phyloP scores from a whole-genome alignment of 1,140 invertebrate species.

The Papilio polytes region DNA sequence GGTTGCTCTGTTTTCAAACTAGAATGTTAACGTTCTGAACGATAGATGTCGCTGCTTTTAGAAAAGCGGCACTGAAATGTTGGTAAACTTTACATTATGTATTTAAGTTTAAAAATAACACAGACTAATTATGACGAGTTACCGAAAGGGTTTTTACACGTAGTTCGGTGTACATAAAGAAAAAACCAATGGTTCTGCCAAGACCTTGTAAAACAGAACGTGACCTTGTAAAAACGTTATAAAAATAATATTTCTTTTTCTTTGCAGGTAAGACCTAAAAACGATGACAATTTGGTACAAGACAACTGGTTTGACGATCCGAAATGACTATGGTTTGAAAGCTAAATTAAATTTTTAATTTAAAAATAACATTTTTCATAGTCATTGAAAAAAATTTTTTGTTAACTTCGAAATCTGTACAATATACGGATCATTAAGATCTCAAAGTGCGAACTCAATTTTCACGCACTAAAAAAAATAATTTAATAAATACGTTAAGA shows the following conservation, averaged over 20 bases:
- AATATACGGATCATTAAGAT: too few relatives aligned
- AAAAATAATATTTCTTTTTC: background rate
- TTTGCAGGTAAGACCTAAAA: slow-evolving; percentile 1
- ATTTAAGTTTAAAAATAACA: background rate
- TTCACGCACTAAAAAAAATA: too few relatives aligned
- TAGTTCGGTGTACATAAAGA: background rate
- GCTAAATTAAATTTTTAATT: background rate
- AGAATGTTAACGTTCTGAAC: background rate
- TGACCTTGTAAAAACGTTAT: background rate
- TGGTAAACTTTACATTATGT: background rate
- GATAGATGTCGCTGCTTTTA: background rate
- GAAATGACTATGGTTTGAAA: background rate
- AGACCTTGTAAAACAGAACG: slow-evolving; percentile 12
- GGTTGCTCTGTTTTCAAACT: background rate
- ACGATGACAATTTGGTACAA: background rate
- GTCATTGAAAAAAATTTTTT: too few relatives aligned
- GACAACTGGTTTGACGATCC: background rate
- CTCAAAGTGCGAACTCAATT: too few relatives aligned
- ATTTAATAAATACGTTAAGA: too few relatives aligned
- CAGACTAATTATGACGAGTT: background rate
- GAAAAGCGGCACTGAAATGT: too few relatives aligned
- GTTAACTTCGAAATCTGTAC: too few relatives aligned
- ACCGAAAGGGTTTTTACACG: slow-evolving; percentile 3
- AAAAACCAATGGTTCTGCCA: slow-evolving; percentile 7
- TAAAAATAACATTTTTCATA: too few relatives aligned